Evolutionary conservation across 2,113 vertebrate genomes (phyloP).

Genomic region (Tyto alba): DNA sequence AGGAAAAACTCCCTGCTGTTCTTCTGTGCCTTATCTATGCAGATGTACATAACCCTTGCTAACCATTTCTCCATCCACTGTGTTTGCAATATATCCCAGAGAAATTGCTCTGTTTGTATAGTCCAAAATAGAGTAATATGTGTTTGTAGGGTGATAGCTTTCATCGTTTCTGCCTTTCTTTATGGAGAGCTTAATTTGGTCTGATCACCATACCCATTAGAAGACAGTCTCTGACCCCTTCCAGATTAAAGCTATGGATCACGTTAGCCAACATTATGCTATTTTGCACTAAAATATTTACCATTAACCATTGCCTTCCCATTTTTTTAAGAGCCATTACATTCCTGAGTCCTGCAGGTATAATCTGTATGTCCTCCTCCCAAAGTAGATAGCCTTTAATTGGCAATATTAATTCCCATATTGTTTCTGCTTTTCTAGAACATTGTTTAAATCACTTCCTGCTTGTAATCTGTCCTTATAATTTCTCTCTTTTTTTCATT

Average conservation of each 20-base stretch:
- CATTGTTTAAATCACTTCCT: not conserved
- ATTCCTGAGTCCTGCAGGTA: not conserved
- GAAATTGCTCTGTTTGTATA: not conserved
- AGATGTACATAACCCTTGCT: not conserved
- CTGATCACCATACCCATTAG: not conserved
- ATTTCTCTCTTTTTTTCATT: not conserved
- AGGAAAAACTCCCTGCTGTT: not conserved
- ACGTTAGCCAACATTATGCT: not conserved
- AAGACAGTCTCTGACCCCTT: not conserved
- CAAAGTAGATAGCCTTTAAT: not conserved
- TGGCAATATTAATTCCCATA: not conserved
- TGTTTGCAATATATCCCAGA: not conserved
- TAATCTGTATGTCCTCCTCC: not conserved
- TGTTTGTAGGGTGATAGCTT: not conserved
- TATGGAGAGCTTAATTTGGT: not conserved
- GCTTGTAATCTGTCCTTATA: not conserved
- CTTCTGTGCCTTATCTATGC: not conserved
- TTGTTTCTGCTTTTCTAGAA: not conserved
- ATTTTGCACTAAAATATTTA: not conserved
- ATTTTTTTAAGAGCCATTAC: not conserved
- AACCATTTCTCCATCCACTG: not conserved
- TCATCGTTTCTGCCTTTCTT: not conserved
- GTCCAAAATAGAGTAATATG: not conserved
- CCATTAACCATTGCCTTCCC: not conserved
- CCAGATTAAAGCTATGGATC: not conserved